phyloP scores from a whole-genome alignment of 2,797 vertebrate genomes.

The Molossus alvarezi region DNA sequence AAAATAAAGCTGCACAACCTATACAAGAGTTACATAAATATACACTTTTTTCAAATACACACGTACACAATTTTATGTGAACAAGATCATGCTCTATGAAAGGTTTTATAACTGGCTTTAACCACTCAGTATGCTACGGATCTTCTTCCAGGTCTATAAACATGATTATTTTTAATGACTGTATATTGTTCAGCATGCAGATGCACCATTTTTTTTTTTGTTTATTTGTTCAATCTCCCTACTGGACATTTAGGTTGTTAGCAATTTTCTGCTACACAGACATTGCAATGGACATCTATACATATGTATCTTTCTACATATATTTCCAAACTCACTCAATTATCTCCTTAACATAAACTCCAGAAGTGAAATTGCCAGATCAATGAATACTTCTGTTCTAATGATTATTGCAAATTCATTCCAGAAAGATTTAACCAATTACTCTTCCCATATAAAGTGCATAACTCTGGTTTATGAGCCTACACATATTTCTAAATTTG shows the following conservation, averaged over 20 bases:
- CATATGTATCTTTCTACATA: not conserved
- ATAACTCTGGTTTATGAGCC: constrained; percentile 8
- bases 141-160: constrained; percentile 10
- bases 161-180: not conserved
- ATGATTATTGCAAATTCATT: constrained; percentile 20
- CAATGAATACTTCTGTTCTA: constrained; percentile 53
- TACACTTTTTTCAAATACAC: not conserved
- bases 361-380: not conserved
- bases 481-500: constrained; percentile 44
- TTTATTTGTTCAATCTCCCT: constrained; percentile 26
- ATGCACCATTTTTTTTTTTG: constrained; percentile 3
- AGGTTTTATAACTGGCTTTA: constrained; percentile 42
- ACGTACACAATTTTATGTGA: constrained; percentile 24
- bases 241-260: constrained; percentile 30
- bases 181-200: not conserved
- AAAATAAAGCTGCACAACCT: constrained; percentile 29
- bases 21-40: constrained; percentile 34
- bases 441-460: not conserved
- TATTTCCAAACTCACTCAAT: constrained; percentile 39
- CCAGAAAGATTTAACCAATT: constrained; percentile 46
- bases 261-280: constrained; percentile 65
- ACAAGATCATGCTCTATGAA: not conserved
- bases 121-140: constrained; percentile 6
- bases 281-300: constrained; percentile 1
- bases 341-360: constrained; percentile 60